Conservation (phyloP, 2,888 invertebrate genomes). For the Drosophila colorata region DNA sequence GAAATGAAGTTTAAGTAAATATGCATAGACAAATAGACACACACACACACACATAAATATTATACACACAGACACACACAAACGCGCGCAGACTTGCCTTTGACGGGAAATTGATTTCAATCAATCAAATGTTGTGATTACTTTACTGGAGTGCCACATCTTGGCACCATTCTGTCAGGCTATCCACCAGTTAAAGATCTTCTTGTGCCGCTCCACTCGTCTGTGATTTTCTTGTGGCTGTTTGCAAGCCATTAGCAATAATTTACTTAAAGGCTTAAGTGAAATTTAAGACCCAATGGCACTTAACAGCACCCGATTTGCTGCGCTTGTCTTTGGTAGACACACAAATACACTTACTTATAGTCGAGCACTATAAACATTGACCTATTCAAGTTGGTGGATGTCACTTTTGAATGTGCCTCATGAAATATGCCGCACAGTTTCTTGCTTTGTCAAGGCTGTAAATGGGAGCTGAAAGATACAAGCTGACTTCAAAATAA, state of each 20-base stretch:
- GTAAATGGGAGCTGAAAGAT: background rate
- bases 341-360: background rate
- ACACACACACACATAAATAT: slow-evolving; percentile 8
- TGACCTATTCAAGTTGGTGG: slow-evolving; percentile 14
- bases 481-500: too few species aligned
- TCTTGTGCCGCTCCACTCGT: slow-evolving; percentile 7
- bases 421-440: slow-evolving; percentile 1
- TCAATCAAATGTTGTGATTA: slow-evolving; percentile 84
- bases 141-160: slow-evolving; percentile 70
- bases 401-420: slow-evolving; percentile 11
- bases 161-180: slow-evolving; percentile 43
- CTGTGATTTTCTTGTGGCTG: slow-evolving; percentile 39
- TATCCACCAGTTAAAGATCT: slow-evolving; percentile 23
- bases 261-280: slow-evolving; percentile 75
- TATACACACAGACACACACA: slow-evolving; percentile 25
- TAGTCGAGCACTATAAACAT: slow-evolving; percentile 14
- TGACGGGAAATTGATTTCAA: slow-evolving; percentile 84
- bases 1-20: slow-evolving; percentile 69
- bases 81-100: slow-evolving; percentile 59
- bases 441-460: background rate
- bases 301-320: slow-evolving; percentile 38
- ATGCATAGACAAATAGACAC: slow-evolving; percentile 61
- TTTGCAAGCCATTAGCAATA: slow-evolving; percentile 73
- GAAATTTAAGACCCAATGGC: slow-evolving; percentile 56
- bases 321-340: slow-evolving; percentile 13